These are phyloP conservation scores for Penaeus japonicus DNA, from an alignment of 1,140 invertebrate species.

Conservation along the genomic window DNA sequence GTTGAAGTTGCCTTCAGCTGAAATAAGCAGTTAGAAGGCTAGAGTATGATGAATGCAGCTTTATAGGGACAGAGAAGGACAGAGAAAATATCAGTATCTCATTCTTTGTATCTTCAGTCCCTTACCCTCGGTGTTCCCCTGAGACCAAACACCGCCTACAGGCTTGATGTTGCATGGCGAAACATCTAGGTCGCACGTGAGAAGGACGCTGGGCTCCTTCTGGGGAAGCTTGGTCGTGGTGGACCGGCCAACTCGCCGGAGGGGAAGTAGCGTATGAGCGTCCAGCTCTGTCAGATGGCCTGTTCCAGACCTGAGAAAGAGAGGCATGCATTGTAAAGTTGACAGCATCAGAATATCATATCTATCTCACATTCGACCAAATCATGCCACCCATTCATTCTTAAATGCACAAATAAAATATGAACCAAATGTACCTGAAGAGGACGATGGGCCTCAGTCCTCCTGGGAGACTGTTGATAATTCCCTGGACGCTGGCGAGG, in stretches of 20 bases:
- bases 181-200: conserved; percentile 35
- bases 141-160: conserved; percentile 22
- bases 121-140: conserved; percentile 11
- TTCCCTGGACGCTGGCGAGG: conserved; percentile 20
- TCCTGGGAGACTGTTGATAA: conserved; percentile 15
- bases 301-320: background rate
- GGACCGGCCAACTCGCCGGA: conserved; percentile 2
- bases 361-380: background rate
- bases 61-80: background rate
- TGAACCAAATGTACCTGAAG: conserved; percentile 2
- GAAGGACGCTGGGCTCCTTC: background rate
- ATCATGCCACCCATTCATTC: background rate
- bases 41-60: background rate
- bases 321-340: background rate
- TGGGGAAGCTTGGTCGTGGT: background rate
- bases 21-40: background rate
- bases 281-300: conserved; percentile 46
- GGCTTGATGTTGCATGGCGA: conserved; percentile 30
- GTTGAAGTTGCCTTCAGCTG: conserved; percentile 32
- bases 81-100: background rate
- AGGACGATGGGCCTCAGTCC: conserved; percentile 35
- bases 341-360: background rate
- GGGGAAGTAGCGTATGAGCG: conserved; percentile 9
- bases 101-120: too few relatives aligned
- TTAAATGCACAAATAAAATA: background rate